Evolutionary conservation across 2,797 vertebrate species (phyloP).

Genomic region (Myotis pilosus): DNA sequence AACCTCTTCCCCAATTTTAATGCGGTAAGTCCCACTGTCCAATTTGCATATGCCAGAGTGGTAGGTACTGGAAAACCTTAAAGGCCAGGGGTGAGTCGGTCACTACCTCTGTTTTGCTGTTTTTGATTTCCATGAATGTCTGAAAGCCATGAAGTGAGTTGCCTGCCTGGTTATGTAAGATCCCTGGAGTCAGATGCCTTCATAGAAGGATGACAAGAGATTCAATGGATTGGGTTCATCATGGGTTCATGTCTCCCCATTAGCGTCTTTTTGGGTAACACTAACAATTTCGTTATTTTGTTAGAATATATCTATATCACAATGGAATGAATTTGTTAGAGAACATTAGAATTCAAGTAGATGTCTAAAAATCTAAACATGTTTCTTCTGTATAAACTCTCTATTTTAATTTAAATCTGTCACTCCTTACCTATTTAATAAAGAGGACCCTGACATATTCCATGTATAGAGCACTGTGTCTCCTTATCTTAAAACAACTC

Average conservation of each 20-base stretch:
- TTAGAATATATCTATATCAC: neutral
- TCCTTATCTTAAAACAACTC: neutral
- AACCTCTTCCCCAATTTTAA: slow-evolving; percentile 96
- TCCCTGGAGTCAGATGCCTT: neutral
- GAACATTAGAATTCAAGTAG: neutral
- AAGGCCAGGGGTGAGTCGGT: neutral
- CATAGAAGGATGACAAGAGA: neutral
- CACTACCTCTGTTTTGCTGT: neutral
- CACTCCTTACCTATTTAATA: neutral
- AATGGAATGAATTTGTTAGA: neutral
- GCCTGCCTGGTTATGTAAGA: neutral
- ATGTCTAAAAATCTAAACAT: neutral
- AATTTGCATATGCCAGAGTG: neutral
- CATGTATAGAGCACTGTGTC: neutral
- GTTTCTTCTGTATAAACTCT: neutral
- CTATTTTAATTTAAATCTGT: neutral
- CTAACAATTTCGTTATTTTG: neutral
- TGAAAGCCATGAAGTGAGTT: neutral
- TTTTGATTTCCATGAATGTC: neutral
- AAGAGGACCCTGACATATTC: neutral
- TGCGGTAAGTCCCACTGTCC: slow-evolving; percentile 87
- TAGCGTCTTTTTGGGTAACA: neutral
- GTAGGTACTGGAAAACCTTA: neutral
- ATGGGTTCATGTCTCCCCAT: neutral
- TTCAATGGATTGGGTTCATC: neutral